These are phyloP conservation scores for Progne subis DNA, from an alignment of 2,113 vertebrate species.

Conservation along the genomic window DNA sequence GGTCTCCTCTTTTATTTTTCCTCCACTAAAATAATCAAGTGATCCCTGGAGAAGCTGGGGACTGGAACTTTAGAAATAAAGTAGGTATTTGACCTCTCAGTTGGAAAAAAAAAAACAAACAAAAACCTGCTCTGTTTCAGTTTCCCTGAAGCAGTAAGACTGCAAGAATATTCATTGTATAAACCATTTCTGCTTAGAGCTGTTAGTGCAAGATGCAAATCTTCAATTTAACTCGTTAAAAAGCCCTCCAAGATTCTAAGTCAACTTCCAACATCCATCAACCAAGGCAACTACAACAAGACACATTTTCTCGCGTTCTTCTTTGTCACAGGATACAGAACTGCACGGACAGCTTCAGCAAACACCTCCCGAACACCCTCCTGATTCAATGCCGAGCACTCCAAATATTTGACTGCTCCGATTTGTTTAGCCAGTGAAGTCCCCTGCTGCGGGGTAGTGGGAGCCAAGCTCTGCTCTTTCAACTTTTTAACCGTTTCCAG, in stretches of 20 bases:
- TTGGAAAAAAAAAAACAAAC: background rate
- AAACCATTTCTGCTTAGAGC: constrained; percentile 57
- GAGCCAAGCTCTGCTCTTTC: constrained; percentile 89
- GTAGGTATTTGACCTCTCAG: constrained; percentile 24
- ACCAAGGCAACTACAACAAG: constrained; percentile 80
- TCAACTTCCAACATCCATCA: background rate
- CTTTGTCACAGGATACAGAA: constrained; percentile 89
- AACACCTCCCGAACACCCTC: constrained; percentile 90
- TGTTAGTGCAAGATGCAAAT: constrained; percentile 72
- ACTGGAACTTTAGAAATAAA: constrained; percentile 9
- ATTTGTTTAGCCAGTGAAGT: constrained; percentile 89
- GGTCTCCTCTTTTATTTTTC: background rate
- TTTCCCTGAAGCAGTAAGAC: constrained; percentile 59
- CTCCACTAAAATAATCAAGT: background rate
- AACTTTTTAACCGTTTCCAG: constrained; percentile 89
- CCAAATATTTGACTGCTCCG: constrained; percentile 91
- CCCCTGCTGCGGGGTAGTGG: constrained; percentile 89
- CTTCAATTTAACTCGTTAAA: constrained; percentile 41
- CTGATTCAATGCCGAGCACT: constrained; percentile 90
- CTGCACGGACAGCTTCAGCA: constrained; percentile 87
- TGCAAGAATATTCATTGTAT: constrained; percentile 36
- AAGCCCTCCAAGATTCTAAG: constrained; percentile 22
- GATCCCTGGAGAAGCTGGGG: constrained; percentile 22
- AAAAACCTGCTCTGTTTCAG: background rate
- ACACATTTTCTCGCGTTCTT: constrained; percentile 90